A percentile compares a stretch with the other conserved stretches of the same genome.
Evolutionary conservation across 2,888 invertebrate species (phyloP).

Genomic region (Macrosoma leucophasiata): DNA sequence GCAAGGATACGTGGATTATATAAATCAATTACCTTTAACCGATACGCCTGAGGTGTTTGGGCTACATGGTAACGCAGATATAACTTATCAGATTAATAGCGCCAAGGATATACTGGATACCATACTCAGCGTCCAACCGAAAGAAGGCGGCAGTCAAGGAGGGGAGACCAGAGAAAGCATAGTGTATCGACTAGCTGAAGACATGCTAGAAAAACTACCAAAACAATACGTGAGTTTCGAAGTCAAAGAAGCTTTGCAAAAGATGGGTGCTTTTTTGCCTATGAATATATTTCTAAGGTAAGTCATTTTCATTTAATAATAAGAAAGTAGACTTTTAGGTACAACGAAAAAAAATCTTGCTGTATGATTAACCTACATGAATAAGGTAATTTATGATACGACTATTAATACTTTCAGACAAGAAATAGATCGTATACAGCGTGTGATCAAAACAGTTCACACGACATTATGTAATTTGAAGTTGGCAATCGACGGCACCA

Average conservation of each 20-base stretch:
- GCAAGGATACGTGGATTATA: slow-evolving; percentile 87
- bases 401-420: slow-evolving; percentile 61
- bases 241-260: slow-evolving; percentile 89
- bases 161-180: slow-evolving; percentile 95
- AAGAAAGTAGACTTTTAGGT: neutral
- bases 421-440: slow-evolving; percentile 89
- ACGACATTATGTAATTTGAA: slow-evolving; percentile 91
- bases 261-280: slow-evolving; percentile 94
- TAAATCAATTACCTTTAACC: slow-evolving; percentile 86
- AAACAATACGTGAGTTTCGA: slow-evolving; percentile 92
- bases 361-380: neutral
- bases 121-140: slow-evolving; percentile 97
- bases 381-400: neutral
- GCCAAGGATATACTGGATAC: slow-evolving; percentile 95
- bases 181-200: slow-evolving; percentile 93
- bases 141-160: slow-evolving; percentile 92
- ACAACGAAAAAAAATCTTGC: no score
- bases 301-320: neutral
- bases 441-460: slow-evolving; percentile 86
- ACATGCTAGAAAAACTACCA: slow-evolving; percentile 89
- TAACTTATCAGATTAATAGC: slow-evolving; percentile 97
- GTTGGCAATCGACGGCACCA: slow-evolving; percentile 97
- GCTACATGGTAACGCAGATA: slow-evolving; percentile 96
- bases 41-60: slow-evolving; percentile 98
- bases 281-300: slow-evolving; percentile 95